These are phyloP conservation scores for Lamellibrachia columna DNA, from an alignment of 2,888 invertebrate species.

Conservation along the genomic window DNA sequence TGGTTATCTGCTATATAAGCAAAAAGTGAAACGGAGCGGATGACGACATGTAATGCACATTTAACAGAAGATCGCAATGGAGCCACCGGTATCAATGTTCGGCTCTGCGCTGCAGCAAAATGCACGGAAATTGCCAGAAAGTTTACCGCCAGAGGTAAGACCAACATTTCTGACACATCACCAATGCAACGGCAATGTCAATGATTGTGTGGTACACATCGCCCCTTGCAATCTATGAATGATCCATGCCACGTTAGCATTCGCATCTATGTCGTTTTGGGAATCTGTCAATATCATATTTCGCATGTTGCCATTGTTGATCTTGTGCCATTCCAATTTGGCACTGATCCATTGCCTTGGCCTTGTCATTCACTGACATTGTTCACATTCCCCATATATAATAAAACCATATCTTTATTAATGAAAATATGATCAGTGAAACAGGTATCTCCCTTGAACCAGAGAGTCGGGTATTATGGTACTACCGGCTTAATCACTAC, in stretches of 20 bases:
- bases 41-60: background rate
- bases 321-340: background rate
- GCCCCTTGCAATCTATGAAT: background rate
- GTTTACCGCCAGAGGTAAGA: slow-evolving; percentile 60
- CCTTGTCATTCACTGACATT: background rate
- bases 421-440: background rate
- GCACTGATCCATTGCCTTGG: background rate
- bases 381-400: background rate
- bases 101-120: slow-evolving; percentile 70
- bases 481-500: background rate
- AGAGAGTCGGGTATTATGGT: no score
- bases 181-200: background rate
- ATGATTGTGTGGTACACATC: background rate
- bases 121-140: slow-evolving; percentile 47
- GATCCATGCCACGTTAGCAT: background rate
- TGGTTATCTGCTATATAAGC: background rate
- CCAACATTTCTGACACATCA: background rate
- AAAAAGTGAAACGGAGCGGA: background rate
- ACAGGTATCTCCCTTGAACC: background rate
- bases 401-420: background rate
- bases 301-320: background rate
- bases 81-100: slow-evolving; percentile 83
- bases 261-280: slow-evolving; percentile 8
- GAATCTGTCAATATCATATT: background rate
- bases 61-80: slow-evolving; percentile 70